Base-by-base conservation (phyloP, 2,113 vertebrate species). In the Brachyistius frenatus region DNA sequence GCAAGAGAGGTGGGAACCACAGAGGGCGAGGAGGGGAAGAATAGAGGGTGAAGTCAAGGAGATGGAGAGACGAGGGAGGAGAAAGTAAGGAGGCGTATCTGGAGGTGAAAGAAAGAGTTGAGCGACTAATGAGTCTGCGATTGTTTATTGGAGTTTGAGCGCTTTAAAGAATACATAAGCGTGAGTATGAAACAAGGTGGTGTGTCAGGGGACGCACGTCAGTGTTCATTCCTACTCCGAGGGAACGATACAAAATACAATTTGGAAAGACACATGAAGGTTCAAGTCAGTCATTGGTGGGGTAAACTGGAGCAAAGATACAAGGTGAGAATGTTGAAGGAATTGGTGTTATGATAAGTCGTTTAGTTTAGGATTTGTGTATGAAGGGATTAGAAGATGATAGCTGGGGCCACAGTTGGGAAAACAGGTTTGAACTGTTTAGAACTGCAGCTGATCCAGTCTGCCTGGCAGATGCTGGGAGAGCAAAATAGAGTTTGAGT, bases 121-220 rank as follows among this genome's bases (percentile, higher is more conserved):
- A 73, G 72, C 1, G 1, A 52, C 62, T 68, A 81, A 70, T 86
- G 68, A 88, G 55, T 74, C 49, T 67, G 56, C 53, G 3, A 73
- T 64, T 71, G 52, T 80, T 79, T 33, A 71, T 6, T 14, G 2
- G 44, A 55, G 54, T 56, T 58, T 62, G 57, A 82, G 31, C 74
- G 65, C 30, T 58, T 58, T 44, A 32, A 56, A 76, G 55, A 62
- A 72, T 76, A 66, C 6, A 56, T 5, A 77, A 39, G 33, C 30
- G 46, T 32, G 37, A 60, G 58, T 55, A 15, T 57, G 55, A 60
- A 76, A 55, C 6, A 15, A n/a, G 60, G 32, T 44, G 35, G 23
- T 56, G 8, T 39, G 56, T 82, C 57, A 65, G 50, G 9, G 14
- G n/a, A 66, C 31, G 9, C 11, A 14, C 10, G 31, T 52, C 7